Evolutionary conservation across 2,888 invertebrate genomes (phyloP).

Genomic region (Agriopis marginaria): DNA sequence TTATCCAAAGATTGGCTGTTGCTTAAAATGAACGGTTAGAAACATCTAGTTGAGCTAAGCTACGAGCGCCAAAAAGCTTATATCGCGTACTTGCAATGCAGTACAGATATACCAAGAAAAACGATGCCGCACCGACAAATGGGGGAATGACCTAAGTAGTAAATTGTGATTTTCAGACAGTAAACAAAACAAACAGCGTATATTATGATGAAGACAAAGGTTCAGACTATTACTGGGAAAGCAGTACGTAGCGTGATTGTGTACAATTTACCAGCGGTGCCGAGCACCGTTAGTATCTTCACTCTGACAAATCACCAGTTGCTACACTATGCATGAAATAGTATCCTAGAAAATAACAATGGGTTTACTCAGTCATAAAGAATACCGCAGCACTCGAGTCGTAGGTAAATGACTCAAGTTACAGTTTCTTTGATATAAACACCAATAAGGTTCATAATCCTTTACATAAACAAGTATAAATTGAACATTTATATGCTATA

Average conservation of each 20-base stretch:
- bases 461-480: neutral
- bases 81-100: too few species aligned
- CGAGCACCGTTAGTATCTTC: slow-evolving; percentile 74
- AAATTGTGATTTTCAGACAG: slow-evolving; percentile 27
- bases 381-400: slow-evolving; percentile 6
- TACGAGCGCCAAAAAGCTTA: too few species aligned
- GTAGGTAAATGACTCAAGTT: neutral
- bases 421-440: neutral
- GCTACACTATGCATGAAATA: slow-evolving; percentile 61
- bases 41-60: too few species aligned
- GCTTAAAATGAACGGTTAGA: too few species aligned
- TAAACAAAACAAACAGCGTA: slow-evolving; percentile 53
- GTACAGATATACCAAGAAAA: too few species aligned
- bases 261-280: slow-evolving; percentile 74
- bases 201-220: slow-evolving; percentile 66
- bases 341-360: slow-evolving; percentile 35
- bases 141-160: neutral
- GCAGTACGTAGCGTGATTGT: slow-evolving; percentile 78
- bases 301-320: slow-evolving; percentile 74
- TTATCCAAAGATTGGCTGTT: too few species aligned
- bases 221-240: slow-evolving; percentile 62
- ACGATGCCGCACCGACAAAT: too few species aligned
- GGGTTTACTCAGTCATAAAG: slow-evolving; percentile 18
- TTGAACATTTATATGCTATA: too few species aligned
- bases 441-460: neutral